Conservation (phyloP, 2,113 vertebrate genomes). For the Pseudopodoces humilis region DNA sequence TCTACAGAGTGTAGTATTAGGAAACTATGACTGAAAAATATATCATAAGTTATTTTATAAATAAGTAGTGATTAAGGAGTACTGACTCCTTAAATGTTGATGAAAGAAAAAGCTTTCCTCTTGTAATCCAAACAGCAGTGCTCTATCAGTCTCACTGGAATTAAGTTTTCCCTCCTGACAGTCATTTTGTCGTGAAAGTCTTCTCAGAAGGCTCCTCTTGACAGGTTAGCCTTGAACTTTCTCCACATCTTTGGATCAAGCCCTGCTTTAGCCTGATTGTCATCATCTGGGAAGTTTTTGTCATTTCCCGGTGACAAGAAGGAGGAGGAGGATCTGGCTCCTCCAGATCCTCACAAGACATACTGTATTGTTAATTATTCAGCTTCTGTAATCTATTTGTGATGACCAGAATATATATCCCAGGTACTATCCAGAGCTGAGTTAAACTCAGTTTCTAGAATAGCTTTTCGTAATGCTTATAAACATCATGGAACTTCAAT, state of each 20-base stretch:
- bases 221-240: not conserved
- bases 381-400: not conserved
- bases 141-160: not conserved
- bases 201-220: not conserved
- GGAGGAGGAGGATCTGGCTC: not conserved
- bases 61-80: not conserved
- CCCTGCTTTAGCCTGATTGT: not conserved
- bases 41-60: not conserved
- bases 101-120: not conserved
- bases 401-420: not conserved
- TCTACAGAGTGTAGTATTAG: not conserved
- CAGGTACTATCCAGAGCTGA: not conserved
- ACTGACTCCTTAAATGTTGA: not conserved
- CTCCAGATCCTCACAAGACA: not conserved
- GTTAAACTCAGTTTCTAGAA: not conserved
- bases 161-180: not conserved
- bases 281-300: not conserved
- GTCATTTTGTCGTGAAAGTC: not conserved
- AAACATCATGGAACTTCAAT: not conserved
- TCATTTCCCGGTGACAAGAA: not conserved
- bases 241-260: not conserved
- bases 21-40: not conserved
- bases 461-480: not conserved
- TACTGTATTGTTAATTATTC: not conserved
- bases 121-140: not conserved